A percentile compares a stretch with the other conserved stretches of the same genome.
Conservation (phyloP, 1,140 invertebrate species). For the Theocolax elegans region DNA sequence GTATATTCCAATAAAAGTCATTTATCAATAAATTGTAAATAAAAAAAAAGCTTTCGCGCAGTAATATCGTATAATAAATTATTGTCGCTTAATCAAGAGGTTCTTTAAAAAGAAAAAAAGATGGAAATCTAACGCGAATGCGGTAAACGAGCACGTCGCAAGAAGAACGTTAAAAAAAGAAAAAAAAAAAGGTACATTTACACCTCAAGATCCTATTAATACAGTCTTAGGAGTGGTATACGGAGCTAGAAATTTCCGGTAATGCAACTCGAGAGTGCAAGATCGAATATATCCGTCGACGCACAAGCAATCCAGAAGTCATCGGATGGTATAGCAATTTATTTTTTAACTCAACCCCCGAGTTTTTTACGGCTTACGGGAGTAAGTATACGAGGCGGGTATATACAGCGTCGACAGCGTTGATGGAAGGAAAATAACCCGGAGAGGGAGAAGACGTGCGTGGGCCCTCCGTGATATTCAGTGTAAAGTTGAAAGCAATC, state of each 20-base stretch:
- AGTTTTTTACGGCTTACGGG: slow-evolving; percentile 21
- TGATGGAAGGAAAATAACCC: slow-evolving; percentile 33
- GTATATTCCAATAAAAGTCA: too few relatives aligned
- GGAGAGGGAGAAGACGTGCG: background rate
- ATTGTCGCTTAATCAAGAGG: too few relatives aligned
- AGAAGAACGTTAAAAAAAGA: background rate
- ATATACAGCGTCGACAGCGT: background rate
- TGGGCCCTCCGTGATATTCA: slow-evolving; percentile 1
- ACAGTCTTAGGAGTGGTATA: too few relatives aligned
- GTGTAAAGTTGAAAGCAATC: slow-evolving; percentile 32
- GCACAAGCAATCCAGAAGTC: slow-evolving; percentile 6
- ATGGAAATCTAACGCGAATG: too few relatives aligned
- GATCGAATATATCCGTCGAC: slow-evolving; percentile 31
- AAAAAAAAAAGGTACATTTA: background rate
- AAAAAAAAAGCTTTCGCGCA: too few relatives aligned
- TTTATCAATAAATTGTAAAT: too few relatives aligned
- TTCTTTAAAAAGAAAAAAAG: too few relatives aligned
- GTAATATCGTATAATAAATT: too few relatives aligned
- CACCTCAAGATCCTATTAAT: background rate
- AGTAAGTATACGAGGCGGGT: background rate
- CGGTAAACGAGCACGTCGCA: too few relatives aligned
- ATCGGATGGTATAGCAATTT: slow-evolving; percentile 23
- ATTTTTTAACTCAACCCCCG: slow-evolving; percentile 24
- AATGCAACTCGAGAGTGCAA: too few relatives aligned
- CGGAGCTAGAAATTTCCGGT: too few relatives aligned